Evolutionary conservation across 2,113 vertebrate species (phyloP).

Genomic region (Thalassoma bifasciatum): DNA sequence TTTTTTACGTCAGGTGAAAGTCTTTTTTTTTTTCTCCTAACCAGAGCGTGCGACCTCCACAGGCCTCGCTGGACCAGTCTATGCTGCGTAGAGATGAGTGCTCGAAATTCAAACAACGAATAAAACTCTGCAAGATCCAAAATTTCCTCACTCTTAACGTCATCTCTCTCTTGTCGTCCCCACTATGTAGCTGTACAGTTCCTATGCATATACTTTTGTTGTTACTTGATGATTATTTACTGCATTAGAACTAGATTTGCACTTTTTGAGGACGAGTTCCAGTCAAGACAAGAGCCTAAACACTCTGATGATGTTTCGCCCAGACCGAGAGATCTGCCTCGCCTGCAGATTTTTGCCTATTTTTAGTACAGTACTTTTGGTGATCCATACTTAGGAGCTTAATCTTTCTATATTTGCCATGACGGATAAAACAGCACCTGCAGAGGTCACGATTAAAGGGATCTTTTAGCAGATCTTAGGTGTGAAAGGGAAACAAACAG

Average conservation of each 20-base stretch:
- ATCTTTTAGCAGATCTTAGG: conserved; percentile 60
- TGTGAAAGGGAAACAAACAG: conserved; percentile 59
- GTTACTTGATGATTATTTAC: conserved; percentile 73
- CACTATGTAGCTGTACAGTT: conserved; percentile 76
- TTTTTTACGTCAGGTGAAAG: conserved; percentile 15
- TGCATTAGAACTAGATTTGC: conserved; percentile 80
- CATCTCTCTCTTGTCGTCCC: conserved; percentile 13
- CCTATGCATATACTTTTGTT: conserved; percentile 77
- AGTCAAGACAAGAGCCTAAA: conserved; percentile 68
- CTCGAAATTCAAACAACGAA: conserved; percentile 70
- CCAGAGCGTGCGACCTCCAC: conserved; percentile 45
- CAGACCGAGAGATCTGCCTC: conserved; percentile 60
- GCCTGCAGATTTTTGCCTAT: conserved; percentile 58
- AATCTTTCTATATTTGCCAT: conserved; percentile 40
- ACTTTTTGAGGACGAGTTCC: conserved; percentile 75
- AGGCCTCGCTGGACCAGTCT: conserved; percentile 87
- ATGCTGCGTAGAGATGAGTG: conserved; percentile 73
- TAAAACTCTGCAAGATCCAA: conserved; percentile 29
- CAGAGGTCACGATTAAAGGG: conserved; percentile 49
- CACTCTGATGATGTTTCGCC: conserved; percentile 53
- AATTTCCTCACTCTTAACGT: conserved; percentile 25
- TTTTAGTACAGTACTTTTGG: conserved; percentile 58
- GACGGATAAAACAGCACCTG: conserved; percentile 37
- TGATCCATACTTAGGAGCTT: conserved; percentile 41
- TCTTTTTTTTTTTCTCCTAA: conserved; percentile 3